These are phyloP conservation scores for Drosophila neonasuta DNA, from an alignment of 2,888 invertebrate species.

Conservation along the genomic window DNA sequence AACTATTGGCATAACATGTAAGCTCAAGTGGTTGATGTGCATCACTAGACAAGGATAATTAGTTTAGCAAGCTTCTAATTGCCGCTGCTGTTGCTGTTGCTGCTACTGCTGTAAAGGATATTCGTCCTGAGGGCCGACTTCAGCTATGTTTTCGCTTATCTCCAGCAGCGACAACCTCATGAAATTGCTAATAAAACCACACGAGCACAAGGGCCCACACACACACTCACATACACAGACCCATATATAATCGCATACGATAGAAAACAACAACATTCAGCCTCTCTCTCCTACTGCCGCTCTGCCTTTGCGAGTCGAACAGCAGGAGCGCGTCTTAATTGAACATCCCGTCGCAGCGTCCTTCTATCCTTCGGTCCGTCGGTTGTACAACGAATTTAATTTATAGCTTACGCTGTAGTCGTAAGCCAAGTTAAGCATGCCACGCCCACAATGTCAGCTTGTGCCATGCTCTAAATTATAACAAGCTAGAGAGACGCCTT, in stretches of 20 bases:
- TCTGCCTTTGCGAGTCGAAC: neutral
- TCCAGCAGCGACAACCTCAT: conserved; percentile 62
- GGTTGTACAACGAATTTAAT: conserved; percentile 66
- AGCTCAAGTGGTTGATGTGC: conserved; percentile 19
- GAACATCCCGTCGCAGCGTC: conserved; percentile 15
- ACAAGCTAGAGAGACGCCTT: conserved; percentile 36
- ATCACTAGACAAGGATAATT: conserved; percentile 55
- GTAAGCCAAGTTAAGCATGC: conserved; percentile 42
- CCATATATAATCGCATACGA: neutral
- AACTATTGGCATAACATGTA: conserved; percentile 11
- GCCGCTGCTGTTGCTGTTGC: conserved; percentile 24
- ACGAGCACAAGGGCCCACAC: conserved; percentile 44
- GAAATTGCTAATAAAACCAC: conserved; percentile 69
- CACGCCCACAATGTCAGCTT: conserved; percentile 45
- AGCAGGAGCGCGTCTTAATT: conserved; percentile 60
- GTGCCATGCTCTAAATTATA: conserved; percentile 45
- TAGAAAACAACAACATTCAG: conserved; percentile 4
- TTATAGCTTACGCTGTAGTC: conserved; percentile 57
- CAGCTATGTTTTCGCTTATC: conserved; percentile 16
- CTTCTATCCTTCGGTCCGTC: neutral
- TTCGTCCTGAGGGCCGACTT: conserved; percentile 29
- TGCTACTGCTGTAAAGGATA: conserved; percentile 39
- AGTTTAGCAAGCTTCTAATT: conserved; percentile 67
- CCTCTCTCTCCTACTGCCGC: neutral
- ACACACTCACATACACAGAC: conserved; percentile 12